Evolutionary conservation across 2,797 vertebrate species (phyloP), one percentile per base, ranked within the genome.

Genomic region (Cheirogaleus major): DNA sequence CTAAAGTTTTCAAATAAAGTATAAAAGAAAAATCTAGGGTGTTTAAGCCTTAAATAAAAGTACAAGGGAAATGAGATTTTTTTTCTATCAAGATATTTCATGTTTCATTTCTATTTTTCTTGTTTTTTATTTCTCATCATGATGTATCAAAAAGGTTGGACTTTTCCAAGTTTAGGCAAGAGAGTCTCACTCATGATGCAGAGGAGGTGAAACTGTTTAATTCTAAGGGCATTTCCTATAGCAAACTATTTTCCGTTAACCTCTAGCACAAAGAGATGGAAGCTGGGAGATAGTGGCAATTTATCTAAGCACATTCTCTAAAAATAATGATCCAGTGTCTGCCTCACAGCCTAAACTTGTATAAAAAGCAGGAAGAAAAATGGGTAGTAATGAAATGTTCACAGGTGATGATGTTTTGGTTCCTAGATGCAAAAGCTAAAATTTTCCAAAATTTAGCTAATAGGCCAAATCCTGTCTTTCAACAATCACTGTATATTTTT

Each of bases 1-100:
- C 15, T 81, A 23, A 93, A 50, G 7, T 87, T 97, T 92, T 95
- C 45, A 96, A 85, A 75, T 75, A 70, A 79, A 89, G 13, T 23
- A 45, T 20, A 69, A 38, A 69, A 90, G 61, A 83, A 80, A 95
- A 84, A 72, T 15, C 27, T 70, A 76, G 61, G 43, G 27, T 87
- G 11, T 81, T 94, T 89, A 73, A 82, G 22, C 45, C 14, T 82
- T 75, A 78, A 88, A 72, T 72, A 63, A 81, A 90, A 83, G 2
- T 55, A 30, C 2, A 70, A 86, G 41, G 15, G 32, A 89, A 90
- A 72, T 52, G 20, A 41, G 15, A 30, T 17, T n/a, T 70, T 81
- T 69, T 63, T 38, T 8, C 61, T 61, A n/a, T 27, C 27, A 80
- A 72, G 11, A 18, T 45, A 83, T n/a, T 91, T 83, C 27, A 69